These are phyloP conservation scores for Amiota mariae DNA, from an alignment of 2,888 invertebrate genomes.

Conservation along the genomic window DNA sequence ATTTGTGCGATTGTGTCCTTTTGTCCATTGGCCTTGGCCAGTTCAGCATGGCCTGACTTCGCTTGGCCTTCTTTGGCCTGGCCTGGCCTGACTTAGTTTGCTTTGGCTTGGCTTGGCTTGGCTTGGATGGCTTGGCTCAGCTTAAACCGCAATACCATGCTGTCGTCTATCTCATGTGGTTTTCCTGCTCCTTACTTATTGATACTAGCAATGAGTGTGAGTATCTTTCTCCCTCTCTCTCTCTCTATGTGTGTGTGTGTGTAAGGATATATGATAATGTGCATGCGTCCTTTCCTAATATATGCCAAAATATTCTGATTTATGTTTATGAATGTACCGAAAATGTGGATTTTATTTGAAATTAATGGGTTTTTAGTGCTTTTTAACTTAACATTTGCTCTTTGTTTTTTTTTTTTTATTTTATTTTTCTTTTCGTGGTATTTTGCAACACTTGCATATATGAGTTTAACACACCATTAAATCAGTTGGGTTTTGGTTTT, in stretches of 20 bases:
- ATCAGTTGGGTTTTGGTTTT: too few species aligned
- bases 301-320: constrained; percentile 61
- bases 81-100: not conserved
- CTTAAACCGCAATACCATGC: not conserved
- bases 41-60: not conserved
- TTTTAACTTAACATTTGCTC: constrained; percentile 57
- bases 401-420: constrained; percentile 33
- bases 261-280: constrained; percentile 47
- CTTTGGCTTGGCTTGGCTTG: not conserved
- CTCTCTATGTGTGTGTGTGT: constrained; percentile 14
- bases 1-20: not conserved
- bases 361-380: constrained; percentile 66
- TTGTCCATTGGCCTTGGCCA: not conserved
- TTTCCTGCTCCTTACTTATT: constrained; percentile 36
- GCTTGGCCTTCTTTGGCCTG: not conserved
- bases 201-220: constrained; percentile 32
- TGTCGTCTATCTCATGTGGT: constrained; percentile 29
- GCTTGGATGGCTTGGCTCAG: not conserved
- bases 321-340: constrained; percentile 66
- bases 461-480: too few species aligned
- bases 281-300: constrained; percentile 50
- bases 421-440: not conserved
- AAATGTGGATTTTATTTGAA: constrained; percentile 64
- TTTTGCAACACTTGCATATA: too few species aligned
- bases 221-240: constrained; percentile 15